Conservation (phyloP, 2,888 invertebrate species). For the Drymonia ruficornis region DNA sequence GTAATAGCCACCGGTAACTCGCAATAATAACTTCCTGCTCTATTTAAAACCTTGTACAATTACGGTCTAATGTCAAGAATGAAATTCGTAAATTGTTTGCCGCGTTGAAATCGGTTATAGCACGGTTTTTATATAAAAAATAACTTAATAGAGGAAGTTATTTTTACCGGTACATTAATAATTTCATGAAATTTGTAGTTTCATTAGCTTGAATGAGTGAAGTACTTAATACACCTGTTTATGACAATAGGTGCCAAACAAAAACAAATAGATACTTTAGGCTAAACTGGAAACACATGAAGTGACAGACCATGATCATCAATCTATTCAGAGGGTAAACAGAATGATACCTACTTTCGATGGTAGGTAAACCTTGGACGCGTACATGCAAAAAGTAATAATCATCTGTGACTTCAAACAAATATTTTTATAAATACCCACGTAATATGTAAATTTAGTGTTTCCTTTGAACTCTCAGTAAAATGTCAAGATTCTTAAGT, state of each 20-base stretch:
- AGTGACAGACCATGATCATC: no score
- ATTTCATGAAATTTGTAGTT: background rate
- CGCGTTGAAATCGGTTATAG: conserved; percentile 21
- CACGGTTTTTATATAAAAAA: background rate
- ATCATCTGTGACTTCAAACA: no score
- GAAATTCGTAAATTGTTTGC: conserved; percentile 16
- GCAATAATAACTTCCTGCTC: conserved; percentile 41
- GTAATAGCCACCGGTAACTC: conserved; percentile 13
- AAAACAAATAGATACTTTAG: no score
- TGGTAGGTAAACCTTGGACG: no score
- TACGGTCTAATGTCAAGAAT: conserved; percentile 33
- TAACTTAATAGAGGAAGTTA: background rate
- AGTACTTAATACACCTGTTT: no score
- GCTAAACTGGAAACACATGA: no score
- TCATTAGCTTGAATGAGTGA: background rate
- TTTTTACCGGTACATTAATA: background rate
- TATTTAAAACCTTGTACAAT: conserved; percentile 39
- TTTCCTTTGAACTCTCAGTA: conserved; percentile 27
- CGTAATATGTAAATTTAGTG: conserved; percentile 30
- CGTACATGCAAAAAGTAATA: no score
- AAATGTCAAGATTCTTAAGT: conserved; percentile 37
- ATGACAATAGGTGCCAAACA: no score
- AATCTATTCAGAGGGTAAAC: no score
- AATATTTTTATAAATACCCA: conserved; percentile 10
- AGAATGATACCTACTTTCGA: no score